phyloP scores from a whole-genome alignment of 2,888 invertebrate species.

The Carcina quercana region DNA sequence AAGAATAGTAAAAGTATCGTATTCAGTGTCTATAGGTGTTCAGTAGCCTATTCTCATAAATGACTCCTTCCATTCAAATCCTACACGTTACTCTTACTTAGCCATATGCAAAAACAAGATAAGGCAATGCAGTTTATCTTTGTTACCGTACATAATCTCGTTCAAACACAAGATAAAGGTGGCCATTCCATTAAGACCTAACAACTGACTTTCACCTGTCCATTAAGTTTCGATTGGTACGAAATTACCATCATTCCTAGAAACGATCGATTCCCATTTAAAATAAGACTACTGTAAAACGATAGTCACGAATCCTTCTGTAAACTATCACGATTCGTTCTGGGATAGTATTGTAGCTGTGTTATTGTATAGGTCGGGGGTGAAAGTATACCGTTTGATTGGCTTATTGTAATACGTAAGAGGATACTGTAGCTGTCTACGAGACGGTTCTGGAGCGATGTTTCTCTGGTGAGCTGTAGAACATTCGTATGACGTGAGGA shows the following conservation, averaged over 20 bases:
- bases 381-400: conserved; percentile 45
- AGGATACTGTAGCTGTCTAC: conserved; percentile 19
- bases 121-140: conserved; percentile 25
- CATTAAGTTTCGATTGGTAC: conserved; percentile 46
- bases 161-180: conserved; percentile 20
- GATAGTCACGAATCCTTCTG: conserved; percentile 63
- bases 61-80: too few species aligned
- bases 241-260: conserved; percentile 52
- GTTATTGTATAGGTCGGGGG: conserved; percentile 60
- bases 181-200: conserved; percentile 33
- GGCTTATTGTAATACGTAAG: conserved; percentile 8
- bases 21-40: too few species aligned
- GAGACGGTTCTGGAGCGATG: conserved; percentile 54
- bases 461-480: too few species aligned
- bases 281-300: conserved; percentile 57
- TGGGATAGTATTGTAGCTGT: conserved; percentile 55
- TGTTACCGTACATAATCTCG: conserved; percentile 24
- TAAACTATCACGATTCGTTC: conserved; percentile 62
- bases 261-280: conserved; percentile 56
- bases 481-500: too few species aligned
- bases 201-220: conserved; percentile 51
- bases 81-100: too few species aligned
- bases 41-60: too few species aligned
- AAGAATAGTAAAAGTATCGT: too few species aligned
- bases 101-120: too few species aligned